Evolutionary conservation across 2,888 invertebrate genomes (phyloP), one percentile per base, ranked within the genome.

Genomic region (Zaprionus lineosus): DNA sequence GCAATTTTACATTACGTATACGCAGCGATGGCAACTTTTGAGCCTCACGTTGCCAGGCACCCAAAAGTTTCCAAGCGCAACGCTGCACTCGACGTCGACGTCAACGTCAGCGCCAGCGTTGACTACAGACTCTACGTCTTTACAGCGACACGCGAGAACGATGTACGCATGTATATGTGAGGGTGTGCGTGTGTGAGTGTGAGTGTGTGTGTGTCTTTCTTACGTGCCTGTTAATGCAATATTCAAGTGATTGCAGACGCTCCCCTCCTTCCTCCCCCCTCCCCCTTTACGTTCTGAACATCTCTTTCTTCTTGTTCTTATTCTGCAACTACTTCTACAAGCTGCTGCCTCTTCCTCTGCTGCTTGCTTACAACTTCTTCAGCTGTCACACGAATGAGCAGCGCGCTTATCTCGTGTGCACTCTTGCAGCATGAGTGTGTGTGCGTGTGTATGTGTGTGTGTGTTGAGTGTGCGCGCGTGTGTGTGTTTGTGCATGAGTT

Each of bases 161-260:
- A 12, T 16, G 37, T 46, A 52, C 43, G 68, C 47, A 36, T 60
- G 34, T 34, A 37, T 48, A 37, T 57, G 43, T 43, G 40, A 50
- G 15, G 40, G 19, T 57, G 31, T 37, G 43, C 44, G 40, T 48
- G 52, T 36, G 37, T 48, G 46, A 55, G 59, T 46, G 29, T 36
- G 29, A 6, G 28, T 11, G 51, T 48, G 56, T 62, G 47, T 62
- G 46, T 53, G 60, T 55, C 56, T 66, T 51, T 59, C 53, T 83
- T 81, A 81, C 81, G 81, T 84, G 81, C 68, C 83, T 84, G 85
- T 81, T 86, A 82, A 74, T 85, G 79, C 86, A 88, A 87, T 86
- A 88, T 87, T 88, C 79, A 86, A 87, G 86, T 86, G 84, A 88
- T 87, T 86, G 87, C 79, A 83, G 76, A 75, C 64, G 62, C 73